Conservation (phyloP, 2,113 vertebrate species). For the Scytalopus superciliaris region DNA sequence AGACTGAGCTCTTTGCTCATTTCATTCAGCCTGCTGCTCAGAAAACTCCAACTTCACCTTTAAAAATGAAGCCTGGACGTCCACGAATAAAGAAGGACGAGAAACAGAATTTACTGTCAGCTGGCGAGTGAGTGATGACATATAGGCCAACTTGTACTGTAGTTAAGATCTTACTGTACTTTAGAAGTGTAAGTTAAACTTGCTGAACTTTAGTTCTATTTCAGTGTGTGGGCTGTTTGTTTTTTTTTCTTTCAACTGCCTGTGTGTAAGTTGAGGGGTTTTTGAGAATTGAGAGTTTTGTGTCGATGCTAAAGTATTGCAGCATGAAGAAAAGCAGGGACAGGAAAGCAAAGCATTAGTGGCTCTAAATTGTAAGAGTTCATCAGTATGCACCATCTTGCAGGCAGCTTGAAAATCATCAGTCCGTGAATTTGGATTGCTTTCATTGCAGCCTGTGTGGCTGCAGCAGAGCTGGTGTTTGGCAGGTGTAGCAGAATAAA, state of each 20-base stretch:
- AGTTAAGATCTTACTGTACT: background rate
- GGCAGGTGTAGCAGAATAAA: background rate
- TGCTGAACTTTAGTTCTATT: background rate
- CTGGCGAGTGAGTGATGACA: slow-evolving; percentile 88
- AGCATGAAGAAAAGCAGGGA: background rate
- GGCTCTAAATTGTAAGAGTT: background rate
- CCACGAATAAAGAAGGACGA: slow-evolving; percentile 98
- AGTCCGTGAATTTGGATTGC: background rate
- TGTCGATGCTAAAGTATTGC: background rate
- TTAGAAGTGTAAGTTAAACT: background rate
- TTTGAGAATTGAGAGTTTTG: background rate
- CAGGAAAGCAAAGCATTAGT: background rate
- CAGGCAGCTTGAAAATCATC: background rate
- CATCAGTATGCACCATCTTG: background rate
- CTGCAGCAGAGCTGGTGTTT: background rate
- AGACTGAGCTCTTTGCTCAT: slow-evolving; percentile 98
- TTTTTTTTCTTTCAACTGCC: background rate
- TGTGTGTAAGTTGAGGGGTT: background rate
- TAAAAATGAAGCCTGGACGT: slow-evolving; percentile 98
- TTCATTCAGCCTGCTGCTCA: slow-evolving; percentile 99
- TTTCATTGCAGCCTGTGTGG: background rate
- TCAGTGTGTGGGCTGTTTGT: background rate
- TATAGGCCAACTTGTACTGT: background rate
- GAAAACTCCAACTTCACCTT: slow-evolving; percentile 96
- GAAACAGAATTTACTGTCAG: slow-evolving; percentile 94